Evolutionary conservation across 2,113 vertebrate species (phyloP), one percentile per base, ranked within the genome.

Genomic region (Hystrix cristata): DNA sequence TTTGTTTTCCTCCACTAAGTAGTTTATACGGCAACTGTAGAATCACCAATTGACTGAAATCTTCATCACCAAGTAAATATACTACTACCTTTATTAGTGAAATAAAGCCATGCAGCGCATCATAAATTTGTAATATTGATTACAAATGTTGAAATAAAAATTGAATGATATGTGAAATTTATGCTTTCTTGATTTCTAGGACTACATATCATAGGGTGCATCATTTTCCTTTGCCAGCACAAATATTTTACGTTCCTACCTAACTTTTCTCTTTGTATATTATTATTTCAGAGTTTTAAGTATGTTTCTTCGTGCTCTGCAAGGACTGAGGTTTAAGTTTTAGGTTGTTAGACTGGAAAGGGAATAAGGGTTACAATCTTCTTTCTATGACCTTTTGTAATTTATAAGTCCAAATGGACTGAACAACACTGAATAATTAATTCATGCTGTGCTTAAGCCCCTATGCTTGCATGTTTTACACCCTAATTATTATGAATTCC

Each of bases 351-450:
- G 71, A 84, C 31, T 96, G 38, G 92, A 94, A 95, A 95, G 91
- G 72, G 84, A 97, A 96, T 95, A 95, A 82, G 92, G 95, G 84
- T 84, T 97, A 97, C 91, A 96, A 78, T 97, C 83, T 95, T 97
- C 88, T 95, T 74, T 87, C 64, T 92, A 67, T 97, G 97, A 97
- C 97, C 97, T 98, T 97, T 97, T 74, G 90, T 94, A 96, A 97
- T 98, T 98, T 97, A 97, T 98, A 98, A 97, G 97, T 97, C 95
- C 95, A 97, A 98, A 95, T 98, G 96, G 95, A 96, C 97, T 97
- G 97, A 98, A 95, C 95, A 97, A 92, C 95, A 98, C 97, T 98
- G 97, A 98, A 98, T 98, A 98, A 98, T 98, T 98, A 98, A 98
- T 98, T 98, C 97, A 97, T 88, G 95, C 96, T 97, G 96, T 97